phyloP scores from a whole-genome alignment of 2,113 vertebrate species.

The Otus sunia region DNA sequence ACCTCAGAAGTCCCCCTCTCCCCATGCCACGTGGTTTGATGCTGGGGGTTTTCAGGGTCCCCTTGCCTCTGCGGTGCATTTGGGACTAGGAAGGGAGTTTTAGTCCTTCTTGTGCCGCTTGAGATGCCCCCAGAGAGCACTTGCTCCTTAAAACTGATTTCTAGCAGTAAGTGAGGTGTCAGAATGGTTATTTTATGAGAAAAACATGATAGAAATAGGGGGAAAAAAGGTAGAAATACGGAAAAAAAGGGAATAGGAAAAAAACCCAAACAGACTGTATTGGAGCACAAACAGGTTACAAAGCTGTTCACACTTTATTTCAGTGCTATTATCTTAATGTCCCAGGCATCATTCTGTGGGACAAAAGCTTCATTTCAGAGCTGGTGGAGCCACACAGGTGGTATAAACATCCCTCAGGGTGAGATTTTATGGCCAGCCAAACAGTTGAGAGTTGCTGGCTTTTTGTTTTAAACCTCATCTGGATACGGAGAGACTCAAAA shows the following conservation, averaged over 20 bases:
- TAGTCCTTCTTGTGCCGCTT: not conserved
- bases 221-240: not conserved
- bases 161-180: slow-evolving; percentile 16
- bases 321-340: not conserved
- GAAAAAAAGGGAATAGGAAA: not conserved
- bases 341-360: not conserved
- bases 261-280: not conserved
- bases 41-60: not conserved
- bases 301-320: not conserved
- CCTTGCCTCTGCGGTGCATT: not conserved
- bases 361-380: not conserved
- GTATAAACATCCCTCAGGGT: not conserved
- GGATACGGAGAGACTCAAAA: fast-evolving
- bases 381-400: not conserved
- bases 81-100: not conserved
- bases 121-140: not conserved
- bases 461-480: not conserved
- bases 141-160: not conserved
- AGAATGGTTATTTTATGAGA: not conserved
- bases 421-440: not conserved
- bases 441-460: fast-evolving
- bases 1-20: not conserved
- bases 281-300: not conserved
- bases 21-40: not conserved
- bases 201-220: not conserved